Evolutionary conservation across 1,140 invertebrate species (phyloP).

Genomic region (Drosophila kohkoa): DNA sequence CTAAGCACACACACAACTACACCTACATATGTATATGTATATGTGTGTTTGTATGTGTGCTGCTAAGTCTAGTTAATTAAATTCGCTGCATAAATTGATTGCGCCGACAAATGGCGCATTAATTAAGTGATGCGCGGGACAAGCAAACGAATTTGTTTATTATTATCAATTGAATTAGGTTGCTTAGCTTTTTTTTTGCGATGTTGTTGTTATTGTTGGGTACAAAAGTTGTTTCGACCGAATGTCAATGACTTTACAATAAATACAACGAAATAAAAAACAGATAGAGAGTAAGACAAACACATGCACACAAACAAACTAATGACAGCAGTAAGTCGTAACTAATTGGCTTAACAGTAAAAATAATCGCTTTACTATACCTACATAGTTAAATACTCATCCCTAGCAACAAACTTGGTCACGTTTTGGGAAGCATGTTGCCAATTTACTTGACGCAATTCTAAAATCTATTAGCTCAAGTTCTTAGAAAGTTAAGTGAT

Average conservation of each 20-base stretch:
- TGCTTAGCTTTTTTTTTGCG: conserved; percentile 13
- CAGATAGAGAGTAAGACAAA: not conserved
- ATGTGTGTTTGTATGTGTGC: not conserved
- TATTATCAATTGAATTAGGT: conserved; percentile 28
- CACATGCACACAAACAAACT: not conserved
- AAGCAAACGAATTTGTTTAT: conserved; percentile 32
- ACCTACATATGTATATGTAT: not conserved
- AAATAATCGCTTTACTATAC: conserved; percentile 54
- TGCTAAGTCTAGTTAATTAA: conserved; percentile 25
- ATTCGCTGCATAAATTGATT: conserved; percentile 13
- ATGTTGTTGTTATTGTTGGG: not conserved
- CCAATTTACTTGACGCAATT: not conserved
- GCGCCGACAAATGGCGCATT: conserved; percentile 14
- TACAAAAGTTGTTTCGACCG: conserved; percentile 19
- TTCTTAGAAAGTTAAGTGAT: not conserved
- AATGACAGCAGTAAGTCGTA: conserved; percentile 29
- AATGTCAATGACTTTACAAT: conserved; percentile 58
- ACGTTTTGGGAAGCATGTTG: conserved; percentile 40
- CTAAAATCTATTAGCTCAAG: conserved; percentile 2
- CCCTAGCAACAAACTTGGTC: conserved; percentile 33
- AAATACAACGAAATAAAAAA: not conserved
- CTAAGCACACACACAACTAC: not conserved
- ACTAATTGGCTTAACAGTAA: conserved; percentile 69
- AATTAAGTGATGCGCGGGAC: conserved; percentile 24
- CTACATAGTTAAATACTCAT: conserved; percentile 15